phyloP scores from a whole-genome alignment of 2,113 vertebrate species.

The Spheniscus mendiculus region DNA sequence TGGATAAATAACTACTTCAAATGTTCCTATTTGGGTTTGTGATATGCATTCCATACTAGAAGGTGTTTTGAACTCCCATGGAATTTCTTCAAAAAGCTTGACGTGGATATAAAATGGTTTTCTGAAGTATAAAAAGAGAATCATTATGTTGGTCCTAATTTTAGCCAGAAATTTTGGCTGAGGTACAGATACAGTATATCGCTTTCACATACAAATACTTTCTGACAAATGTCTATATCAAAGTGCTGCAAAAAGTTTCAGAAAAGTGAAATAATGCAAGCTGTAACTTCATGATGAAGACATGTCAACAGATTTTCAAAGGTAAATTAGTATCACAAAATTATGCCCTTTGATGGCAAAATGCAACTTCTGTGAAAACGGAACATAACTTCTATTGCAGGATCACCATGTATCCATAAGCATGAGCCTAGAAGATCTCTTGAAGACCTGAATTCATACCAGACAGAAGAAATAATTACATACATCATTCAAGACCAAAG shows the following conservation, averaged over 20 bases:
- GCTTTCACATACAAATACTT: not conserved
- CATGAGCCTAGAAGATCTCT: not conserved
- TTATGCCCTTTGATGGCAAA: not conserved
- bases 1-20: not conserved
- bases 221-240: not conserved
- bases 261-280: not conserved
- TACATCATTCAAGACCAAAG: not conserved
- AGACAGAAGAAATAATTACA: not conserved
- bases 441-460: not conserved
- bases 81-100: not conserved
- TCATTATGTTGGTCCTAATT: not conserved
- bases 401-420: not conserved
- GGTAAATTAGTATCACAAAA: not conserved
- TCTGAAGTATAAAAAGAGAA: not conserved
- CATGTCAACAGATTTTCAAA: not conserved
- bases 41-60: not conserved
- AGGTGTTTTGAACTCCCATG: not conserved
- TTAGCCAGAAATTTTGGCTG: not conserved
- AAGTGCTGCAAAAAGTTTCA: not conserved
- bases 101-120: not conserved
- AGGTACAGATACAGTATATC: not conserved
- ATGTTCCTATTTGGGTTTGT: not conserved
- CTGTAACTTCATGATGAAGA: not conserved
- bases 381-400: not conserved
- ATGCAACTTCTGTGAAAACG: not conserved